These are phyloP conservation scores for Aegithalos caudatus DNA, from an alignment of 2,113 vertebrate genomes.

Conservation along the genomic window DNA sequence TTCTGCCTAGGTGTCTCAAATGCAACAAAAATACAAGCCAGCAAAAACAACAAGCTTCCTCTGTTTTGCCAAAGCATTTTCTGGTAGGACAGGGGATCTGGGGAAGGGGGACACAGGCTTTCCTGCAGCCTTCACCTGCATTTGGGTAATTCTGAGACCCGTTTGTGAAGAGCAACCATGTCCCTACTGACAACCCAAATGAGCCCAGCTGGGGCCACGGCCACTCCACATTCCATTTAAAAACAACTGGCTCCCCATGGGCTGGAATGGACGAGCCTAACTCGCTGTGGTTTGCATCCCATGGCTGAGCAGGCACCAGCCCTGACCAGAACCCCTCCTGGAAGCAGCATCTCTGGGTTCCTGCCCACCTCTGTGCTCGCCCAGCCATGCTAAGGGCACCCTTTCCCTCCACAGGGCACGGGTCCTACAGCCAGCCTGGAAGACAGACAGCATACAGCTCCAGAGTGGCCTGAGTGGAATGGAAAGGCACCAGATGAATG, in stretches of 20 bases:
- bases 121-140: not conserved
- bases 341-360: not conserved
- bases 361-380: fast-evolving
- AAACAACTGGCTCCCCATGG: not conserved
- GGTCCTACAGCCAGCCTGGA: not conserved
- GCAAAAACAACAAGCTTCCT: not conserved
- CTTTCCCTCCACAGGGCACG: not conserved
- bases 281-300: not conserved
- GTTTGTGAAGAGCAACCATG: fast-evolving
- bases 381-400: not conserved
- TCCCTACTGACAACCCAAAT: not conserved
- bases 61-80: not conserved
- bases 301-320: not conserved
- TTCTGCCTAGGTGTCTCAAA: not conserved
- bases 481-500: not conserved
- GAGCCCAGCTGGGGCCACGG: not conserved
- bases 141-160: not conserved
- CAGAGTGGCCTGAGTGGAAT: not conserved
- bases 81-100: not conserved
- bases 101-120: not conserved
- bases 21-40: not conserved
- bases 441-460: fast-evolving
- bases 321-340: fast-evolving
- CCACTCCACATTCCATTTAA: fast-evolving
- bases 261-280: not conserved